These are phyloP conservation scores for Spinus olivaceus DNA, from an alignment of 2,797 vertebrate species.

Conservation along the genomic window DNA sequence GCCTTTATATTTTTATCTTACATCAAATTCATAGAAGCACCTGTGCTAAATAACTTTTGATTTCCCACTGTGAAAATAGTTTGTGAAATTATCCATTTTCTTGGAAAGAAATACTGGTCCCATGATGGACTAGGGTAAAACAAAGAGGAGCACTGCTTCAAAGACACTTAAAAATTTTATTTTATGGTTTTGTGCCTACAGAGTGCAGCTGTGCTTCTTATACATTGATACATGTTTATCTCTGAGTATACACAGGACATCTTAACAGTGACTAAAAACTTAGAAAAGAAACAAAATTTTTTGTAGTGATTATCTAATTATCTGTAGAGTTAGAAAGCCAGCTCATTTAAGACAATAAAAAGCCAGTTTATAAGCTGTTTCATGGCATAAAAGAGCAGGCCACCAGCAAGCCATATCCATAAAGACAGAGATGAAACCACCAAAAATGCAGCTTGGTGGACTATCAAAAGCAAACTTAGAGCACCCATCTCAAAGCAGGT, in stretches of 20 bases:
- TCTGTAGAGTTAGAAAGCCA: not conserved
- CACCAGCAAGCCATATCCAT: not conserved
- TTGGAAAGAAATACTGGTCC: not conserved
- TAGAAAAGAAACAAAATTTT: not conserved
- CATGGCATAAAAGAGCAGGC: not conserved
- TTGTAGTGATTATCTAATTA: not conserved
- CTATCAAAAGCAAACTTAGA: accelerated
- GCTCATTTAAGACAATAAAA: not conserved
- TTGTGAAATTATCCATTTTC: not conserved
- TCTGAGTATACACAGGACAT: not conserved
- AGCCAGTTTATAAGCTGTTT: conserved; percentile 1
- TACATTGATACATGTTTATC: not conserved
- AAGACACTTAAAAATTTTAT: not conserved
- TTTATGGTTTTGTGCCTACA: not conserved
- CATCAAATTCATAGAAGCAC: not conserved
- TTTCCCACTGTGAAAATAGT: not conserved
- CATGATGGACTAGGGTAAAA: not conserved
- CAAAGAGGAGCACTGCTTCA: not conserved
- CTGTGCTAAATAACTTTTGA: not conserved
- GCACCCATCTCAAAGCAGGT: not conserved
- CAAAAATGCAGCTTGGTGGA: not conserved
- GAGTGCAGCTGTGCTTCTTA: not conserved
- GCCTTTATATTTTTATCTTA: not conserved
- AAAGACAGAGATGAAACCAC: not conserved
- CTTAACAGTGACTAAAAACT: not conserved